A percentile compares a stretch with the other conserved stretches of the same genome.
Evolutionary conservation across 2,797 vertebrate species (phyloP).

Genomic region (Buphagus erythrorhynchus): DNA sequence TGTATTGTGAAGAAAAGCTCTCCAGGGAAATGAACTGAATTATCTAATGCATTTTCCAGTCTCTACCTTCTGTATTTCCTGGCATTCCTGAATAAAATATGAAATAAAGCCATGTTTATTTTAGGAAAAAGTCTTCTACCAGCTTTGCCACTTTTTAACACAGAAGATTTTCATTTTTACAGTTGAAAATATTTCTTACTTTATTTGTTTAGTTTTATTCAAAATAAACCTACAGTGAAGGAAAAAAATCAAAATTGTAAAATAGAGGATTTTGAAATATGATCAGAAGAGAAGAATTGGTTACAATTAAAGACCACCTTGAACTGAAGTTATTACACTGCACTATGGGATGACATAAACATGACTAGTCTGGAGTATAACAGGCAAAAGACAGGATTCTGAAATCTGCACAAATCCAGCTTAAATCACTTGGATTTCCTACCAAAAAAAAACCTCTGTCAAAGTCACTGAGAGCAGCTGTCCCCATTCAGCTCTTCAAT

Average conservation of each 20-base stretch:
- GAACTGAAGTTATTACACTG: neutral
- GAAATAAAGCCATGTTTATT: neutral
- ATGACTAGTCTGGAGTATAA: neutral
- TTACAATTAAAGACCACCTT: neutral
- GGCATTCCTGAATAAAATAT: constrained; percentile 22
- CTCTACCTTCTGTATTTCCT: constrained; percentile 35
- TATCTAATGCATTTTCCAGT: constrained; percentile 59
- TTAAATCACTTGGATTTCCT: neutral
- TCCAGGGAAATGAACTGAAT: constrained; percentile 49
- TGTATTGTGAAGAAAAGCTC: constrained; percentile 14
- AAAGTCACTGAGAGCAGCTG: constrained; percentile 2
- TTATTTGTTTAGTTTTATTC: neutral
- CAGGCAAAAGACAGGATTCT: neutral
- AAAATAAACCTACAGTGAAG: neutral
- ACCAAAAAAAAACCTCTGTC: neutral
- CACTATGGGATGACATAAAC: neutral
- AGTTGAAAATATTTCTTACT: neutral
- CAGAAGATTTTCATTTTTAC: neutral
- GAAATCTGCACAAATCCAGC: constrained; percentile 13
- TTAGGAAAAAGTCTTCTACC: neutral
- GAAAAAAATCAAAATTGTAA: neutral
- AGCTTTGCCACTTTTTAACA: neutral
- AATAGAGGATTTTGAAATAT: neutral
- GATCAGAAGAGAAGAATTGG: neutral
- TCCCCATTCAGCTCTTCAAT: neutral